phyloP scores from a whole-genome alignment of 2,888 invertebrate genomes.

The Eupithecia insigniata region DNA sequence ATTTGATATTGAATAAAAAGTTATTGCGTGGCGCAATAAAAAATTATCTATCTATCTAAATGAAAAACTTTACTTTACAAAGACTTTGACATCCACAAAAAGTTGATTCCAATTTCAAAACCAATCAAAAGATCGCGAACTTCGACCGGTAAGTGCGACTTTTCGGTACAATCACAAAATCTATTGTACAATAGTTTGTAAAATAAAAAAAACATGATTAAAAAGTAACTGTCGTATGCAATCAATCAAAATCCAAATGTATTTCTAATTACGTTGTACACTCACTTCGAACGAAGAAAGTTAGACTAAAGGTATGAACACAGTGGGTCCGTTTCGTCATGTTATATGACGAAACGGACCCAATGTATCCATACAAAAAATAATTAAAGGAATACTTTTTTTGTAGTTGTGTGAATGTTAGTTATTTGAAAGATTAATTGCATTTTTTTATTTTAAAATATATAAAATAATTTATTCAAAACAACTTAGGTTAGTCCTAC shows the following conservation, averaged over 20 bases:
- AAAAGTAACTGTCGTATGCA: constrained; percentile 45
- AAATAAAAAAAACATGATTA: constrained; percentile 30
- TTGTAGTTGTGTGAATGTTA: no score
- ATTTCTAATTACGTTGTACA: constrained; percentile 43
- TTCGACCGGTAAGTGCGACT: constrained; percentile 26
- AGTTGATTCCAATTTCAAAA: neutral
- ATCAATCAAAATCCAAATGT: constrained; percentile 46
- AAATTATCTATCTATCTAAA: no score
- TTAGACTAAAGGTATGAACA: constrained; percentile 22
- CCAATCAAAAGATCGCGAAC: constrained; percentile 21
- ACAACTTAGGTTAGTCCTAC: no score
- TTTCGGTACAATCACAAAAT: constrained; percentile 21
- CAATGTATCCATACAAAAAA: no score
- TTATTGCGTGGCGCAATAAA: no score
- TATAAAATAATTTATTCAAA: no score
- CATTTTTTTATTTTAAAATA: neutral
- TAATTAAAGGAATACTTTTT: no score
- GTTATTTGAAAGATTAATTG: neutral
- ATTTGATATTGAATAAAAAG: no score
- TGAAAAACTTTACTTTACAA: constrained; percentile 1
- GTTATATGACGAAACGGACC: no score
- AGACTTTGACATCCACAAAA: constrained; percentile 3
- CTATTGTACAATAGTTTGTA: constrained; percentile 15
- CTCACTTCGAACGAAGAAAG: constrained; percentile 44
- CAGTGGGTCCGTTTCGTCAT: neutral